A percentile compares a stretch with the other conserved stretches of the same genome.
Evolutionary conservation across 2,888 invertebrate genomes (phyloP).

Genomic region (Lingula anatina): DNA sequence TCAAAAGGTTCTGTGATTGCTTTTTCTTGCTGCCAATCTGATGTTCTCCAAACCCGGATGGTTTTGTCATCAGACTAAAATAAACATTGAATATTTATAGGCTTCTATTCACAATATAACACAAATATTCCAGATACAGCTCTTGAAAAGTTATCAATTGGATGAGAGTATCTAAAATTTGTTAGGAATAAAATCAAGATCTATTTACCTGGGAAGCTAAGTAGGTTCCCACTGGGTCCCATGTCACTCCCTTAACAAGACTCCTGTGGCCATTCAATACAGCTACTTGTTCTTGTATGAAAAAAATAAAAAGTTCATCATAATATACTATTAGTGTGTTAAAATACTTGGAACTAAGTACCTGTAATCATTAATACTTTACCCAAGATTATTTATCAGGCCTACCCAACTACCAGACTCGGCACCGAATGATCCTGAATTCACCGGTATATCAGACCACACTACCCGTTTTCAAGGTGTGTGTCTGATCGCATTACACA

Average conservation of each 20-base stretch:
- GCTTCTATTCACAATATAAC: not conserved
- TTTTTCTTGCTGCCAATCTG: constrained; percentile 87
- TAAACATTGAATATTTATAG: not conserved
- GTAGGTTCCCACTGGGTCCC: constrained; percentile 98
- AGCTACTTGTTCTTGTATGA: constrained; percentile 58
- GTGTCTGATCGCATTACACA: too few species aligned
- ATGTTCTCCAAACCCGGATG: constrained; percentile 89
- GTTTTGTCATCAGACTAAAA: constrained; percentile 82
- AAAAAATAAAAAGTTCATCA: not conserved
- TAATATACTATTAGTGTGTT: too few species aligned
- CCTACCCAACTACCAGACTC: too few species aligned
- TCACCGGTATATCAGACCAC: too few species aligned
- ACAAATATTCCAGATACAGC: not conserved
- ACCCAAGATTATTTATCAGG: too few species aligned
- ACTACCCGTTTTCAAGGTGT: too few species aligned
- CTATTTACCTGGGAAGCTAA: constrained; percentile 75
- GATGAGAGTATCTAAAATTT: too few species aligned
- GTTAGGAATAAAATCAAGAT: too few species aligned
- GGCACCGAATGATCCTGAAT: too few species aligned
- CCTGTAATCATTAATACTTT: too few species aligned
- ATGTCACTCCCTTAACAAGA: constrained; percentile 93
- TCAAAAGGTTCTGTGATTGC: constrained; percentile 87
- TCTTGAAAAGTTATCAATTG: not conserved
- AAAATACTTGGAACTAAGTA: too few species aligned
- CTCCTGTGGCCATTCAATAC: constrained; percentile 82